A percentile compares a stretch with the other conserved stretches of the same genome.
phyloP scores from a whole-genome alignment of 2,888 invertebrate species.

The Tetrapedia diversipes region DNA sequence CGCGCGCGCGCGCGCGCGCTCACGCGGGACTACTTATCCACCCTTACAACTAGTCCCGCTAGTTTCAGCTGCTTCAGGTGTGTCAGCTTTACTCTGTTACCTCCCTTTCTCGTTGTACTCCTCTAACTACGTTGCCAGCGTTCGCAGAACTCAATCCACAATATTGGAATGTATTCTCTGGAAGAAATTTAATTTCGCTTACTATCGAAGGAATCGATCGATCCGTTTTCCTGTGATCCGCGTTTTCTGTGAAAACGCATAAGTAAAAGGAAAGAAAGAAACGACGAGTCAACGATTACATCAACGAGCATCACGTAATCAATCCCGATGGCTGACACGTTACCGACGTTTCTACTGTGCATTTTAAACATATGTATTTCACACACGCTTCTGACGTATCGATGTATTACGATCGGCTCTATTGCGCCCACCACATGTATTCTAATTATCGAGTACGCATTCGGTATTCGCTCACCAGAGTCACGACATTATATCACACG shows the following conservation, averaged over 20 bases:
- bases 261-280: neutral
- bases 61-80: neutral
- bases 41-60: neutral
- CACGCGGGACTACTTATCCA: neutral
- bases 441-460: no score
- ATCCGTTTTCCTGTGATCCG: no score
- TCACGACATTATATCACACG: neutral
- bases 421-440: no score
- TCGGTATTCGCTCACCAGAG: neutral
- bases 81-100: no score
- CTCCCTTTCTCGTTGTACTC: neutral
- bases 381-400: neutral
- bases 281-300: no score
- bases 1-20: no score
- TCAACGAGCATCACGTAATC: neutral
- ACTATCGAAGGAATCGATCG: no score
- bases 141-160: neutral
- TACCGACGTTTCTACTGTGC: constrained; percentile 2
- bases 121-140: neutral
- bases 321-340: neutral
- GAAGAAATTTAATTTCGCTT: neutral
- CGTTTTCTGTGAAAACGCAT: no score
- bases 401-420: neutral
- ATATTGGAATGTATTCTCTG: neutral
- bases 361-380: no score